phyloP scores from a whole-genome alignment of 2,888 invertebrate species.

The Xanthorhoe spadicearia region DNA sequence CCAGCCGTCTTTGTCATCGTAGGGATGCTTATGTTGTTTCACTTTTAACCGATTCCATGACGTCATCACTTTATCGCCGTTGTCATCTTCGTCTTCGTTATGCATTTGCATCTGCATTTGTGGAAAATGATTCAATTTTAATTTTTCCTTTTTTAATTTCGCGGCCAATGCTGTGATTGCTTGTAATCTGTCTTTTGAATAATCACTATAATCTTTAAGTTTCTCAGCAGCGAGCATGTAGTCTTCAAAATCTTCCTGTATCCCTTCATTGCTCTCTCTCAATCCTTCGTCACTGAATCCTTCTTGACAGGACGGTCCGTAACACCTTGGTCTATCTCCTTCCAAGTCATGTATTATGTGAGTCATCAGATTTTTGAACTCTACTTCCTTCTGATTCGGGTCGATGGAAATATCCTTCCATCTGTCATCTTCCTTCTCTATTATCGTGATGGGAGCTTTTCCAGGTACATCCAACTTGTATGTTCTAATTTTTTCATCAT shows the following conservation, averaged over 20 bases:
- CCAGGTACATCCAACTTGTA: conserved; percentile 85
- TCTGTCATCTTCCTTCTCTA: conserved; percentile 74
- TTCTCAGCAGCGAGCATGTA: conserved; percentile 86
- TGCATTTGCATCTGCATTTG: conserved; percentile 46
- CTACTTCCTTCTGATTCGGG: conserved; percentile 57
- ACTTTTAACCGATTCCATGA: conserved; percentile 83
- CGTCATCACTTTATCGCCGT: conserved; percentile 68
- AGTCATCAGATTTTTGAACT: conserved; percentile 74
- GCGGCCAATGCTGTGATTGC: conserved; percentile 76
- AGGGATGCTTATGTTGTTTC: conserved; percentile 85
- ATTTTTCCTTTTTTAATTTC: conserved; percentile 78
- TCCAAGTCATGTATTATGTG: conserved; percentile 74
- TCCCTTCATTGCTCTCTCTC: conserved; percentile 66
- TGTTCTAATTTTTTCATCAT: conserved; percentile 72
- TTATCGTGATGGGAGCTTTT: conserved; percentile 83
- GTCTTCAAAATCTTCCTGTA: conserved; percentile 84
- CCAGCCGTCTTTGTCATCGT: conserved; percentile 90
- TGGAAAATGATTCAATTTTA: conserved; percentile 57
- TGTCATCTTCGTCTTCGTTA: conserved; percentile 52
- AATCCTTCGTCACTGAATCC: conserved; percentile 63
- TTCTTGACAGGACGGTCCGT: conserved; percentile 78
- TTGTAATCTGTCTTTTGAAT: conserved; percentile 71
- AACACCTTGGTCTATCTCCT: conserved; percentile 70
- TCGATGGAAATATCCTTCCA: conserved; percentile 58
- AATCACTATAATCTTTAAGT: conserved; percentile 74